Percentiles rank a stretch among this genome's conserved stretches.
phyloP scores from a whole-genome alignment of 2,888 invertebrate genomes.

The Pterostichus madidus region DNA sequence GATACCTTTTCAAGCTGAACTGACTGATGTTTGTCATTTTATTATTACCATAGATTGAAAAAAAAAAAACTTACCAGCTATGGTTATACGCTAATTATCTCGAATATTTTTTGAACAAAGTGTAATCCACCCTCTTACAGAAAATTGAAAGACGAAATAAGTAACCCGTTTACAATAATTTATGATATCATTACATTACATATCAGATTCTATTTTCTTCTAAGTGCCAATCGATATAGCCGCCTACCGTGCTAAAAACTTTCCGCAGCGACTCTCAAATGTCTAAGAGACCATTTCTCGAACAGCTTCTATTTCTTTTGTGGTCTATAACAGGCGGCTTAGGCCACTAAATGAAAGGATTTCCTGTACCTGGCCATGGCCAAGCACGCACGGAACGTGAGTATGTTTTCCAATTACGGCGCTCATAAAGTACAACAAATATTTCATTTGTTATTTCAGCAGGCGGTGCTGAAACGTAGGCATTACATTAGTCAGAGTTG shows the following conservation, averaged over 20 bases:
- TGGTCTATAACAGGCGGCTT: slow-evolving; percentile 46
- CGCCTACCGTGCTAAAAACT: slow-evolving; percentile 6
- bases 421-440: slow-evolving; percentile 27
- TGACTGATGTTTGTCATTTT: no score
- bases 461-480: not conserved
- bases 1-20: no score
- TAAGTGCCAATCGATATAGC: slow-evolving; percentile 33
- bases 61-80: no score
- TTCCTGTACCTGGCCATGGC: slow-evolving; percentile 22
- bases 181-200: slow-evolving; percentile 14
- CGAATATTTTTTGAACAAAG: no score
- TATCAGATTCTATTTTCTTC: slow-evolving; percentile 28
- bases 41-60: no score
- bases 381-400: slow-evolving; percentile 40
- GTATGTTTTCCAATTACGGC: slow-evolving; percentile 54
- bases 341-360: slow-evolving; percentile 58
- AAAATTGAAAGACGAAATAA: not conserved
- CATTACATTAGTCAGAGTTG: not conserved
- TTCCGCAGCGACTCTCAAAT: not conserved
- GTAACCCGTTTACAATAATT: slow-evolving; percentile 3
- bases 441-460: slow-evolving; percentile 30
- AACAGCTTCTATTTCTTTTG: slow-evolving; percentile 49
- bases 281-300: slow-evolving; percentile 36
- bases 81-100: no score
- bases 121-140: no score